phyloP scores from a whole-genome alignment of 1,140 invertebrate species.

The Heliconius eleuchia region DNA sequence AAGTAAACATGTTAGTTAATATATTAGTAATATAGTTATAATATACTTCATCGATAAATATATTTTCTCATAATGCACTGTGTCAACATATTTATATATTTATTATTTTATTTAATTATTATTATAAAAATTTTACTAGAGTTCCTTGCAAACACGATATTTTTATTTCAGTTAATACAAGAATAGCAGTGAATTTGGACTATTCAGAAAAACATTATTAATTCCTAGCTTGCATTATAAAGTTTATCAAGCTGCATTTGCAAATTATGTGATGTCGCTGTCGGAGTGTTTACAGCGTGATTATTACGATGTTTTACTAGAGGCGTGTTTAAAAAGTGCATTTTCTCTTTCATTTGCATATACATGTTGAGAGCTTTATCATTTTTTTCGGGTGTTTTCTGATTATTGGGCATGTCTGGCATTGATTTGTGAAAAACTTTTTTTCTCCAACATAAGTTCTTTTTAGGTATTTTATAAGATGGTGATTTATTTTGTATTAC shows the following conservation, averaged over 20 bases:
- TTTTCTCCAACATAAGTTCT: constrained; percentile 61
- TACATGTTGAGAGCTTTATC: constrained; percentile 61
- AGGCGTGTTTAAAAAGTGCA: constrained; percentile 70
- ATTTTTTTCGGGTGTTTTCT: constrained; percentile 50
- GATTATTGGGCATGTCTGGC: constrained; percentile 55
- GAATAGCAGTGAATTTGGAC: no score
- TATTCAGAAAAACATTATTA: not conserved
- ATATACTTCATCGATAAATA: constrained; percentile 9
- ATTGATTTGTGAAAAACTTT: constrained; percentile 63
- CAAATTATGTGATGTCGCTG: constrained; percentile 66
- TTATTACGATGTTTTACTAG: constrained; percentile 40
- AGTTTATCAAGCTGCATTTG: constrained; percentile 68
- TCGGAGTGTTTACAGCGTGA: constrained; percentile 54
- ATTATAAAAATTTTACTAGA: not conserved
- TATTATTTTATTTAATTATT: not conserved
- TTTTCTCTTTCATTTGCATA: constrained; percentile 70
- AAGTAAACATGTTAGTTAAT: constrained; percentile 13
- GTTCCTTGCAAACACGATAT: not conserved
- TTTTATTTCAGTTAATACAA: not conserved
- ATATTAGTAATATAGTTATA: constrained; percentile 24
- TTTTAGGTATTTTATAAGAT: constrained; percentile 67
- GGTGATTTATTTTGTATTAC: constrained; percentile 62
- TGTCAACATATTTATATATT: not conserved
- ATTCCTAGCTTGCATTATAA: constrained; percentile 48
- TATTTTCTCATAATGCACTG: not conserved